Evolutionary conservation across 2,113 vertebrate species (phyloP).

Genomic region (Platanista minor): DNA sequence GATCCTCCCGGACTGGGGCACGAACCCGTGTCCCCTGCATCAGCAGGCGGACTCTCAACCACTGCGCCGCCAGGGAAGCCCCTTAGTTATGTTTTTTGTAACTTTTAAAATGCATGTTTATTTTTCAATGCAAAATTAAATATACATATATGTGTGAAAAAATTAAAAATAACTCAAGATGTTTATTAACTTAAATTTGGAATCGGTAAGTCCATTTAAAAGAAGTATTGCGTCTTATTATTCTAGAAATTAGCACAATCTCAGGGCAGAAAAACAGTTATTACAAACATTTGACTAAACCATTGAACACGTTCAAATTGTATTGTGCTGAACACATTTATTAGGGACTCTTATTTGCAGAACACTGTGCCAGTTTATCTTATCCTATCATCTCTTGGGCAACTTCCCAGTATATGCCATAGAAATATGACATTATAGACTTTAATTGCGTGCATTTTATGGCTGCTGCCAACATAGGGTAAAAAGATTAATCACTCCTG

Average conservation of each 20-base stretch:
- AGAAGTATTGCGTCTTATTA: neutral
- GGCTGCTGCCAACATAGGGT: neutral
- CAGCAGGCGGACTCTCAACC: no score
- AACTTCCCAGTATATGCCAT: neutral
- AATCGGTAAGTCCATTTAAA: neutral
- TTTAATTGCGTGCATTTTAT: conserved; percentile 61
- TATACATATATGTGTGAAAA: neutral
- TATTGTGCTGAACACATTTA: neutral
- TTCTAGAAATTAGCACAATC: neutral
- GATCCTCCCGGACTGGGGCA: no score
- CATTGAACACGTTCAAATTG: neutral
- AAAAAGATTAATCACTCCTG: conserved; percentile 53
- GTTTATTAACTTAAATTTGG: neutral
- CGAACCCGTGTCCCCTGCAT: no score
- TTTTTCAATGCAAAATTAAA: neutral
- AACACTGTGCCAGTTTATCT: neutral
- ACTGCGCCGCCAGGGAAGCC: no score
- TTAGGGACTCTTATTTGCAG: neutral
- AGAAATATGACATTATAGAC: conserved; percentile 31
- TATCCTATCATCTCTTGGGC: neutral
- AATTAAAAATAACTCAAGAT: neutral
- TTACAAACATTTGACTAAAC: conserved; percentile 24
- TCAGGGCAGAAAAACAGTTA: neutral
- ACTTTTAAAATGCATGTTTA: neutral
- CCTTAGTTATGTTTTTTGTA: neutral